These are phyloP conservation scores for Peromyscus californicus DNA, from an alignment of 2,113 vertebrate species.

Conservation along the genomic window DNA sequence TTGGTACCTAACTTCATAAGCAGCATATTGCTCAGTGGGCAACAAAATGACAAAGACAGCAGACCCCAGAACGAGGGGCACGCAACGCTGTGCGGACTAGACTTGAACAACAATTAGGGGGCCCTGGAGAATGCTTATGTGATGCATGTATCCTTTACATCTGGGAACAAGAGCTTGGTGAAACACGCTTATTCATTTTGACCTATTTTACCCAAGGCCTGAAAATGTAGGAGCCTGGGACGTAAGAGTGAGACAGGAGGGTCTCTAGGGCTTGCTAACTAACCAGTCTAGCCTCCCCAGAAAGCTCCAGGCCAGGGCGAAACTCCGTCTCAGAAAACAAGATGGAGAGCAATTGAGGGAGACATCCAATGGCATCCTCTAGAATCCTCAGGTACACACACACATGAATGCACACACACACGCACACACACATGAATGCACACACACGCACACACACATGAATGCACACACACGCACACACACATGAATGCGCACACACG, in stretches of 20 bases:
- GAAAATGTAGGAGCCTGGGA: not conserved
- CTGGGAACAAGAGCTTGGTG: not conserved
- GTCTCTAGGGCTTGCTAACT: not conserved
- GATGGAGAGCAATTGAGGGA: not conserved
- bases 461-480: not conserved
- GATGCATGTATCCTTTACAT: not conserved
- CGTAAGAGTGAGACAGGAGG: not conserved
- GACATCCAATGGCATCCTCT: not conserved
- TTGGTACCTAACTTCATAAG: not conserved
- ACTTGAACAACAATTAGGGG: not conserved
- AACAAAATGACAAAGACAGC: not conserved
- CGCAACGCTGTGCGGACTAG: not conserved
- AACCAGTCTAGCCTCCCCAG: not conserved
- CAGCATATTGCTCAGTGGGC: not conserved
- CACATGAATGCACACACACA: not conserved
- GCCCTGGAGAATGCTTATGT: fast-evolving
- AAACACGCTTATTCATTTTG: not conserved
- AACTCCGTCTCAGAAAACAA: not conserved
- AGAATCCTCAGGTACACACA: not conserved
- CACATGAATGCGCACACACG: not conserved
- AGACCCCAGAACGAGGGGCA: not conserved
- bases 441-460: not conserved
- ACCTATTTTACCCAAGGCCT: not conserved
- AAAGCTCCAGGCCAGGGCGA: not conserved
- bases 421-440: not conserved